Conservation (phyloP, 37 sponge, comb jelly and placozoan genomes). For the Chondrilla cf. caribensis region DNA sequence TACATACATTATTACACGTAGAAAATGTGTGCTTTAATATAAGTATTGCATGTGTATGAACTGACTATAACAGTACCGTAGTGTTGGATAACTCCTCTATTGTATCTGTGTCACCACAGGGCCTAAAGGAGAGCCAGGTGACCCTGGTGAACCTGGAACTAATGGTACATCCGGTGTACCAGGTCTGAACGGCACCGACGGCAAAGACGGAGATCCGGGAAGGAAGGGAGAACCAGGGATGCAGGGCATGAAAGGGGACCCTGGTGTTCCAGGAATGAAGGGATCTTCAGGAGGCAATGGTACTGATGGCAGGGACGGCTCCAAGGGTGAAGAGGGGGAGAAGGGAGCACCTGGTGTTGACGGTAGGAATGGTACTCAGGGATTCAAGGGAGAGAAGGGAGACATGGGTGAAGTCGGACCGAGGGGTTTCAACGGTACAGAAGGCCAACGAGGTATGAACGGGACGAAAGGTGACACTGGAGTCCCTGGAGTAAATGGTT, state of each 20-base stretch:
- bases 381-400: slow-evolving; percentile 12
- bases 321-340: slow-evolving; percentile 8
- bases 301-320: slow-evolving; percentile 23
- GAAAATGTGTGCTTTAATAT: no score
- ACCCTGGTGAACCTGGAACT: neutral
- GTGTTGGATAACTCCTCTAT: no score
- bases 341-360: slow-evolving; percentile 20
- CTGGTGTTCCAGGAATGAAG: neutral
- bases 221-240: slow-evolving; percentile 23
- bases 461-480: neutral
- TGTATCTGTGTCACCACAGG: no score
- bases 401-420: neutral
- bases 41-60: no score
- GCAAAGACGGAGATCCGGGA: neutral
- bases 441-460: slow-evolving; percentile 4
- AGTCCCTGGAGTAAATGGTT: neutral
- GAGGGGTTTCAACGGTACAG: slow-evolving; percentile 13
- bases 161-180: neutral
- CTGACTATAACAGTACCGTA: neutral
- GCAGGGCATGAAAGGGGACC: neutral
- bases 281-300: slow-evolving; percentile 37
- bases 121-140: slow-evolving; percentile 22
- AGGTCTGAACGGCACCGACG: slow-evolving; percentile 6
- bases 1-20: no score
- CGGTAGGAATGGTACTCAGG: slow-evolving; percentile 40